A percentile compares a stretch with the other conserved stretches of the same genome.
These are phyloP conservation scores for Ramphastos sulfuratus DNA, from an alignment of 2,113 vertebrate genomes.

Conservation along the genomic window DNA sequence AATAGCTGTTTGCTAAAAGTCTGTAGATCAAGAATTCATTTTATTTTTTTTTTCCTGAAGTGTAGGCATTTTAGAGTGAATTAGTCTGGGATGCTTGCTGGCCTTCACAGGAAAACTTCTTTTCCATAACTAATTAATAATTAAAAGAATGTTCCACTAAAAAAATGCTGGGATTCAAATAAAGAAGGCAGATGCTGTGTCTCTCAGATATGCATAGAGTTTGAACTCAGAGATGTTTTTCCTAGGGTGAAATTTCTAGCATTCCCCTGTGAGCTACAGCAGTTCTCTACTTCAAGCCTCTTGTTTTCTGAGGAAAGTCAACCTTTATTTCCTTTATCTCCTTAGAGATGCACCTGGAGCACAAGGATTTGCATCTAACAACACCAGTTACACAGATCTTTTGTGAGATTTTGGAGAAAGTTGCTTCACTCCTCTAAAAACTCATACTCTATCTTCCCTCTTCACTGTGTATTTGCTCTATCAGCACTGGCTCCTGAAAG, in stretches of 20 bases:
- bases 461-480: neutral
- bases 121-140: neutral
- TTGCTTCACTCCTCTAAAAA: neutral
- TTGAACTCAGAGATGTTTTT: neutral
- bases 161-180: neutral
- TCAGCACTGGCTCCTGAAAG: neutral
- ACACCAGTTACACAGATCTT: rapidly evolving
- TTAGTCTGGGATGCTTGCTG: neutral
- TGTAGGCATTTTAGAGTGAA: neutral
- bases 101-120: neutral
- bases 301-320: neutral
- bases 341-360: neutral
- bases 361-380: neutral
- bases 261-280: neutral
- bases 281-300: neutral
- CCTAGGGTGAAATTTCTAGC: neutral
- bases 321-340: neutral
- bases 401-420: neutral
- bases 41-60: neutral
- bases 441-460: neutral
- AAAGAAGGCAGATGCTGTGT: neutral
- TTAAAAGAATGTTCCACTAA: neutral
- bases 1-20: neutral
- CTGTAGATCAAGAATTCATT: rapidly evolving
- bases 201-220: neutral